Percentiles rank a stretch among this genome's conserved stretches.
Evolutionary conservation across 2,797 vertebrate species (phyloP).

Genomic region (Tapera naevia): DNA sequence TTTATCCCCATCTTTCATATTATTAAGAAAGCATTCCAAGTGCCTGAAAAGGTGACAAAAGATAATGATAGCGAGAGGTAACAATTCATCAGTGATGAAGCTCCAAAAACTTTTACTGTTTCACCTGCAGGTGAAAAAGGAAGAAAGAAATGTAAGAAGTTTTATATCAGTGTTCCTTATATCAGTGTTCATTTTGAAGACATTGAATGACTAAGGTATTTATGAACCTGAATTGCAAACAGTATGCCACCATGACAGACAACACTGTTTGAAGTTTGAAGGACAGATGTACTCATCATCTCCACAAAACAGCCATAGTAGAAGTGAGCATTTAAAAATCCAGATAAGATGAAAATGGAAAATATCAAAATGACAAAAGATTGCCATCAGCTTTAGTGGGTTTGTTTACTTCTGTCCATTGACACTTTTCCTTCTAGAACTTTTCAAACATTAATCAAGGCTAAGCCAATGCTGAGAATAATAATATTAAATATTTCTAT

Average conservation of each 20-base stretch:
- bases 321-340: neutral
- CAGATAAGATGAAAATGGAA: neutral
- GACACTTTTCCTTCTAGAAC: neutral
- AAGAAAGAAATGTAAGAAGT: neutral
- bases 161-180: neutral
- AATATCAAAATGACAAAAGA: neutral
- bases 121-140: slow-evolving; percentile 9
- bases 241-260: slow-evolving; percentile 11
- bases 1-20: slow-evolving; percentile 33
- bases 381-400: neutral
- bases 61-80: slow-evolving; percentile 59
- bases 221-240: slow-evolving; percentile 23
- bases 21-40: slow-evolving; percentile 37
- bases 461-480: too few relatives aligned
- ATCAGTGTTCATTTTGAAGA: neutral
- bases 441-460: neutral
- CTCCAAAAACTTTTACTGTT: slow-evolving; percentile 19
- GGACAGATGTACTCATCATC: neutral
- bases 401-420: neutral
- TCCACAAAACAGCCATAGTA: neutral
- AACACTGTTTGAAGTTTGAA: neutral
- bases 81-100: slow-evolving; percentile 44
- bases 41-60: slow-evolving; percentile 69
- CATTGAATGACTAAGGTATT: slow-evolving; percentile 4
- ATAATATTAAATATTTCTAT: too few relatives aligned